Percentiles rank a stretch among this genome's conserved stretches.
These are phyloP conservation scores for Sycophila sp. DNA, from an alignment of 1,140 invertebrate genomes.

Conservation along the genomic window DNA sequence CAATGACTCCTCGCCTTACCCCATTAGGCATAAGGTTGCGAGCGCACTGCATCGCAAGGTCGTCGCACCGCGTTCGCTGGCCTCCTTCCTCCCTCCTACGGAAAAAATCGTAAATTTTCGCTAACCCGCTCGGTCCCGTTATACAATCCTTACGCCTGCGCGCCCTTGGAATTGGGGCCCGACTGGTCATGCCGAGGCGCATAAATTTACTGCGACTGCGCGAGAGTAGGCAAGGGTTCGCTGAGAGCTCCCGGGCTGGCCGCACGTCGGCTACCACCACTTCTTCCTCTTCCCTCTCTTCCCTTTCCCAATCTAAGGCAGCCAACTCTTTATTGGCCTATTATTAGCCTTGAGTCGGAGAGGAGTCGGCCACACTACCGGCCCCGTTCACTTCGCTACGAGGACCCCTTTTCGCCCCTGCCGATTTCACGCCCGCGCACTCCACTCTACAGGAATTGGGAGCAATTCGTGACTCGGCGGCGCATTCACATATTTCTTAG, in stretches of 20 bases:
- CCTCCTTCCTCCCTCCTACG: not conserved
- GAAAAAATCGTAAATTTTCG: slow-evolving; percentile 34
- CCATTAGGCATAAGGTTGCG: slow-evolving; percentile 30
- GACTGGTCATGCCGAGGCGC: not conserved
- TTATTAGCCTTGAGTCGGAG: slow-evolving; percentile 29
- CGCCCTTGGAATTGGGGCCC: not conserved
- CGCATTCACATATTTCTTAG: no score
- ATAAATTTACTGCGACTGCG: not conserved
- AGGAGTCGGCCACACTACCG: not conserved
- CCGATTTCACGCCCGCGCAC: no score
- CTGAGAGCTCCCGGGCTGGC: not conserved
- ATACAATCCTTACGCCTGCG: slow-evolving; percentile 23
- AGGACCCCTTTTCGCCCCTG: not conserved
- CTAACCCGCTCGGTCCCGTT: slow-evolving; percentile 18
- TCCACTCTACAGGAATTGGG: no score
- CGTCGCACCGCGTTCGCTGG: not conserved
- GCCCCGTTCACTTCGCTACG: not conserved
- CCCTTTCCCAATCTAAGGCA: slow-evolving; percentile 18
- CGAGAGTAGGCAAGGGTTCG: slow-evolving; percentile 17
- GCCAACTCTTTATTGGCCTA: slow-evolving; percentile 43
- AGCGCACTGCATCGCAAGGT: slow-evolving; percentile 1
- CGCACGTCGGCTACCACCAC: slow-evolving; percentile 11
- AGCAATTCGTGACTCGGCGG: no score
- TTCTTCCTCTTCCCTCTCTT: not conserved
- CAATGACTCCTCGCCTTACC: slow-evolving; percentile 15